Conservation (phyloP, 2,113 vertebrate genomes). For the Phoxinus phoxinus region DNA sequence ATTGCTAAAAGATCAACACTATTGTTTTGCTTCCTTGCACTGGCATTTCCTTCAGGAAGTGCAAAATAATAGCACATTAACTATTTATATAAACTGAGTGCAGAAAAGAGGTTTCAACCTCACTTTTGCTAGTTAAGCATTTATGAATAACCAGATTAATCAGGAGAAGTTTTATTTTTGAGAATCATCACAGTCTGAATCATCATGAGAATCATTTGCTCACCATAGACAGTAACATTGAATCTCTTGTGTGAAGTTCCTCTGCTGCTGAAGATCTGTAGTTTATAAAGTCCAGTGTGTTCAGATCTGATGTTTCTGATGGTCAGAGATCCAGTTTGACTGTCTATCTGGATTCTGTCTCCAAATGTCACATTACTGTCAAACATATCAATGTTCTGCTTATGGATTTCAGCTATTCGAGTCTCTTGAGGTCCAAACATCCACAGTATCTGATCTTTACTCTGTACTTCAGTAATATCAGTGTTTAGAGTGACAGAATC, state of each 20-base stretch:
- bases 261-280: fast-evolving
- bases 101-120: background rate
- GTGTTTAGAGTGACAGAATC: background rate
- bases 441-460: background rate
- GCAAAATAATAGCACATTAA: background rate
- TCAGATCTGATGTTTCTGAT: background rate
- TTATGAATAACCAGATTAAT: background rate
- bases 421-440: background rate
- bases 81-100: background rate
- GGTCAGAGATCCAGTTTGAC: background rate
- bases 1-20: background rate
- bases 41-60: background rate
- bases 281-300: conserved; percentile 12
- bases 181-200: background rate
- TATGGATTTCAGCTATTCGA: background rate
- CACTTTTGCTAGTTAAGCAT: background rate
- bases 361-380: background rate
- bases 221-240: background rate
- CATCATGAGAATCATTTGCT: background rate
- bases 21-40: background rate
- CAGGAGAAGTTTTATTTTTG: background rate
- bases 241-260: background rate
- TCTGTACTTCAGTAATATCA: background rate
- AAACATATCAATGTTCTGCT: too few species aligned
- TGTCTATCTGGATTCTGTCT: background rate